Conservation (phyloP, 2,113 vertebrate genomes). For the Leucosticte australis region DNA sequence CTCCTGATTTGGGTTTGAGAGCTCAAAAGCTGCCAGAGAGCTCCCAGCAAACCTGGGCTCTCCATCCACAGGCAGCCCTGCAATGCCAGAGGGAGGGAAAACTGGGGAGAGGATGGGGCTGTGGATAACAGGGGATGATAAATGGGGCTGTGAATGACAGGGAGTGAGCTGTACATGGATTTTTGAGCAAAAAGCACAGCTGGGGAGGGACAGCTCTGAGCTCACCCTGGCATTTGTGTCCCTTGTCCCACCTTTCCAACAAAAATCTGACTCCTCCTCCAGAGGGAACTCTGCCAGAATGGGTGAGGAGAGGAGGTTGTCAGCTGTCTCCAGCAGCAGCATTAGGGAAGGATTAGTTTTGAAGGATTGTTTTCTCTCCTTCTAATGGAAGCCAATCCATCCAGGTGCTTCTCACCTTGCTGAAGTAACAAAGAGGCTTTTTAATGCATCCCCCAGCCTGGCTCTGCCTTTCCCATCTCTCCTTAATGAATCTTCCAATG, state of each 20-base stretch:
- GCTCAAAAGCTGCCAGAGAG: not conserved
- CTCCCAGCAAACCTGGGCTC: not conserved
- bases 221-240: not conserved
- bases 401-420: not conserved
- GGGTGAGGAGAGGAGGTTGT: not conserved
- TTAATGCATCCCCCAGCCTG: not conserved
- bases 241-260: not conserved
- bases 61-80: not conserved
- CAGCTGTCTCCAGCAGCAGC: not conserved
- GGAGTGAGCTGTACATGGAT: not conserved
- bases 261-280: not conserved
- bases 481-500: not conserved
- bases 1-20: not conserved
- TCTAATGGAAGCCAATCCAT: not conserved
- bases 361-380: not conserved
- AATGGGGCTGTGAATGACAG: not conserved
- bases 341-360: not conserved
- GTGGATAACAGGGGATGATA: not conserved
- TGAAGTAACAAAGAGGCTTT: not conserved
- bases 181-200: not conserved
- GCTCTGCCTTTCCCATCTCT: not conserved
- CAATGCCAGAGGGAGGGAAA: rapidly evolving
- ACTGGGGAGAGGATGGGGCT: not conserved
- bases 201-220: not conserved
- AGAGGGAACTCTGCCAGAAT: not conserved